Base-by-base conservation (phyloP, 2,113 vertebrate species). In the Rafetus swinhoei region DNA sequence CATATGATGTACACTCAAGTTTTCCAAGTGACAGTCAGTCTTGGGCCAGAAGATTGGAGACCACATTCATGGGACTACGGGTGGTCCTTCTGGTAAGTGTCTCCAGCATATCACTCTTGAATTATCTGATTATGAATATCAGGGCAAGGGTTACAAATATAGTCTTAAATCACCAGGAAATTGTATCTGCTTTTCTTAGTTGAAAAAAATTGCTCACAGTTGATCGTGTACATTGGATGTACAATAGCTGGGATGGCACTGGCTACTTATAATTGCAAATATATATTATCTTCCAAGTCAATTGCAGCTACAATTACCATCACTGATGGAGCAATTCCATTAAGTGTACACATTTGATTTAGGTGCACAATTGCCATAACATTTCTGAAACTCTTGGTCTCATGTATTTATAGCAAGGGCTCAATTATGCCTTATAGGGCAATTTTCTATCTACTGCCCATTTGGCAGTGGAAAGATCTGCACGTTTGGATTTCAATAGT, bases 1-100 rank as follows among this genome's bases (percentile, higher is more conserved):
- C 99, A 99, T 92, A 99, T 99, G 99, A 99, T 99, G 98, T 99
- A 99, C 94, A 98, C 98, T 8, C 99, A 99, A 95, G 99, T 99
- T 89, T 99, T 99, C 96, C 99, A 99, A 98, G 99, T 99, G 95
- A 99, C 99, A 0, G 99, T 98, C 95, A 99, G 97, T 85, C 92
- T 99, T 96, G 99, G 99, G 54, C 99, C 99, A 1, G 99, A 99
- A 91, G 99, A 99, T 97, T 99, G 99, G 99, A 99, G 99, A 87
- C 99, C 99, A 0, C 99, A 99, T 93, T 97, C 98, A 27, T 99
- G 99, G 99, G 99, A 99, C 96, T 99, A 99, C 0, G 99, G 99
- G 65, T 99, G 99, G 99, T 99, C 99, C 55, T 99, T 99, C 98
- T 99, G 99, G 99, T 99, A 97, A 82, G 98, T 98, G 55, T 35